Conservation (phyloP, 2,888 invertebrate species). For the Nineta flava region DNA sequence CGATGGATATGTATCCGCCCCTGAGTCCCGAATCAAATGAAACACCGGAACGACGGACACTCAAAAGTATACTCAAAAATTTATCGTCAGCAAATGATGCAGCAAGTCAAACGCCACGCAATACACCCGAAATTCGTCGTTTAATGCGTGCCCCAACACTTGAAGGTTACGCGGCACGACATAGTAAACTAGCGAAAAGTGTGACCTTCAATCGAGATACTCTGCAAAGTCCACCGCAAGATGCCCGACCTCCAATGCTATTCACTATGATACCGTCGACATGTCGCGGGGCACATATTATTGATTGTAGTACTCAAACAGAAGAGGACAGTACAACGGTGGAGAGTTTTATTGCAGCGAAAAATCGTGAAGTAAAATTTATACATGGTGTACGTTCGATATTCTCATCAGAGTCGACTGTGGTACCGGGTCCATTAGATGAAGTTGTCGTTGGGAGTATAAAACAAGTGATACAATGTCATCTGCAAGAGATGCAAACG, state of each 20-base stretch:
- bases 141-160: conserved; percentile 68
- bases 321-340: not conserved
- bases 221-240: conserved; percentile 58
- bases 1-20: conserved; percentile 18
- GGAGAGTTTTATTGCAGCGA: conserved; percentile 1
- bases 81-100: conserved; percentile 39
- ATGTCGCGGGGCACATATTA: not conserved
- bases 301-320: not conserved
- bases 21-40: conserved; percentile 59
- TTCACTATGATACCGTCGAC: not conserved
- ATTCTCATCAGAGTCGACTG: conserved; percentile 1
- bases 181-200: conserved; percentile 76
- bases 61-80: conserved; percentile 75
- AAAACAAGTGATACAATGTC: conserved; percentile 64
- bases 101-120: conserved; percentile 16
- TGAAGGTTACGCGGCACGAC: conserved; percentile 77
- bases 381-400: conserved; percentile 13
- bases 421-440: conserved; percentile 24
- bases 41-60: conserved; percentile 61
- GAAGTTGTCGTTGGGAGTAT: conserved; percentile 64
- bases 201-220: conserved; percentile 78
- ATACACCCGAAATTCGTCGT: conserved; percentile 44
- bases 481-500: conserved; percentile 51
- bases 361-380: conserved; percentile 5
- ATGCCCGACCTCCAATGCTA: conserved; percentile 8